These are phyloP conservation scores for Luehdorfia chinensis DNA, from an alignment of 1,140 invertebrate species.

Conservation along the genomic window DNA sequence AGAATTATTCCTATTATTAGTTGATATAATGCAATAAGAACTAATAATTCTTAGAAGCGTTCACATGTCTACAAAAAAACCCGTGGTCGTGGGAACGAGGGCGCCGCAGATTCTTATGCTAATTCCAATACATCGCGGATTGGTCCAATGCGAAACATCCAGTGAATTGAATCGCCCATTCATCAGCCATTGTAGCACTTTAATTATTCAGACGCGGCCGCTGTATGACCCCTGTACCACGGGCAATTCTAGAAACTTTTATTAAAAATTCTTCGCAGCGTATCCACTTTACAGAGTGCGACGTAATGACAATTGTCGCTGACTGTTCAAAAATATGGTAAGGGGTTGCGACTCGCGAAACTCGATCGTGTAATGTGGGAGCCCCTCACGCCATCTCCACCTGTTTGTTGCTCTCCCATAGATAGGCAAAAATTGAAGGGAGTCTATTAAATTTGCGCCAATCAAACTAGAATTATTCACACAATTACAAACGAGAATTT, in stretches of 20 bases:
- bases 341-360: conserved; percentile 21
- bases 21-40: conserved; percentile 25
- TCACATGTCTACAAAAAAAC: conserved; percentile 35
- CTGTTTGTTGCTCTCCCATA: conserved; percentile 30
- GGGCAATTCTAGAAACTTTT: background rate
- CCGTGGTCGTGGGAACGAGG: conserved; percentile 46
- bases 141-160: conserved; percentile 46
- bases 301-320: background rate
- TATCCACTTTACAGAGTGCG: too few relatives aligned
- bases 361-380: conserved; percentile 22
- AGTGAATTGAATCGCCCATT: conserved; percentile 50
- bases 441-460: conserved; percentile 25
- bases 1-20: too few relatives aligned
- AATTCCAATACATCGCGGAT: conserved; percentile 56
- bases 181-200: conserved; percentile 45
- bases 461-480: conserved; percentile 45
- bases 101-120: conserved; percentile 48
- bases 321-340: background rate
- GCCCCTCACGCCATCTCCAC: conserved; percentile 24
- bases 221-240: conserved; percentile 26
- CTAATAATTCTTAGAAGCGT: conserved; percentile 34
- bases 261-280: background rate
- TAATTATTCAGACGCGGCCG: conserved; percentile 48
- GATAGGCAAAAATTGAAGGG: conserved; percentile 24
- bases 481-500: conserved; percentile 28